Conservation (phyloP, 2,113 vertebrate species). For the Illadopsis cleaveri region DNA sequence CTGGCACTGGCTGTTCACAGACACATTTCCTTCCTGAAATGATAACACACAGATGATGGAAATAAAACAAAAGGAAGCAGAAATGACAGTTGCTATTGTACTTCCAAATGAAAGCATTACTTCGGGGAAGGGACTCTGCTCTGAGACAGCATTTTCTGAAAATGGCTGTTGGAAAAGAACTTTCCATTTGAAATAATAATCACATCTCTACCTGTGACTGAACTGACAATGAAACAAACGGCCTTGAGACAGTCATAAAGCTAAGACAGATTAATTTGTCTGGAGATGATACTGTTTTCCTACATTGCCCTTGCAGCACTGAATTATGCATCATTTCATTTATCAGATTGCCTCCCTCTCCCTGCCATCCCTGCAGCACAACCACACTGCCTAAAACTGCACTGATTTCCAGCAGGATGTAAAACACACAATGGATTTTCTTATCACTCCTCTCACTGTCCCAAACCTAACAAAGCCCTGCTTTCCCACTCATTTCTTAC, state of each 20-base stretch:
- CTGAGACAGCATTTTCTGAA: conserved; percentile 12
- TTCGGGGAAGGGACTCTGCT: conserved; percentile 28
- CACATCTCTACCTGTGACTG: conserved; percentile 1
- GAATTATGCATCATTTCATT: conserved; percentile 46
- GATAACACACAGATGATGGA: not conserved
- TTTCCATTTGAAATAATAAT: conserved; percentile 58
- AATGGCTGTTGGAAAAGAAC: not conserved
- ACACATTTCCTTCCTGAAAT: not conserved
- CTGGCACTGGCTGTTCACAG: not conserved
- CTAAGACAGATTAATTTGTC: conserved; percentile 32
- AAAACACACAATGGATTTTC: conserved; percentile 47
- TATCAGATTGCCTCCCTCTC: conserved; percentile 34
- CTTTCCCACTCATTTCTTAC: conserved; percentile 38
- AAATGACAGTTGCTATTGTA: not conserved
- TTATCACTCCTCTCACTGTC: conserved; percentile 29
- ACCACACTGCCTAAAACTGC: not conserved
- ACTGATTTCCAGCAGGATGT: conserved; percentile 19
- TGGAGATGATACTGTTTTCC: not conserved
- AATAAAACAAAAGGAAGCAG: not conserved
- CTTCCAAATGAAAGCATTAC: not conserved
- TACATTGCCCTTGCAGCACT: conserved; percentile 38
- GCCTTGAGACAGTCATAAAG: not conserved
- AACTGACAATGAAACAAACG: not conserved
- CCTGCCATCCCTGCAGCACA: not conserved
- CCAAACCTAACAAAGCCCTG: conserved; percentile 22